phyloP scores from a whole-genome alignment of 2,113 vertebrate species.

The Trochalopteron elliotii region DNA sequence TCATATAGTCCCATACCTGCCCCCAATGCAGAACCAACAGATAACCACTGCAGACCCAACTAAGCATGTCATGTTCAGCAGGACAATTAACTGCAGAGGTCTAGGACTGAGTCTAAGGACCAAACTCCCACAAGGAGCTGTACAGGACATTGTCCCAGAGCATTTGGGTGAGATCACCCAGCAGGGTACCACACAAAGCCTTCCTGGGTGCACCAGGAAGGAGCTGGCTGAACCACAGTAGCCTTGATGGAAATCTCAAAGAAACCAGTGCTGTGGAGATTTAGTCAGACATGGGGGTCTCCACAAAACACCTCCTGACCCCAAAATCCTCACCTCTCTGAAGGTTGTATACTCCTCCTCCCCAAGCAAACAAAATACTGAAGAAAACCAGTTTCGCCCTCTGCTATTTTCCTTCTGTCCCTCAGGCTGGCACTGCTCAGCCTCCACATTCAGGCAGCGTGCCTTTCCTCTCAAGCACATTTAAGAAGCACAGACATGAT shows the following conservation, averaged over 20 bases:
- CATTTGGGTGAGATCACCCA: background rate
- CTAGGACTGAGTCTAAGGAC: background rate
- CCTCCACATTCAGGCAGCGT: conserved; percentile 2
- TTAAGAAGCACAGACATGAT: conserved; percentile 16
- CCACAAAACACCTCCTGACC: background rate
- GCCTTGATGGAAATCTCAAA: background rate
- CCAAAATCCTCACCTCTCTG: background rate
- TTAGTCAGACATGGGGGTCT: background rate
- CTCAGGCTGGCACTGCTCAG: conserved; percentile 30
- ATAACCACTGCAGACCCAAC: background rate
- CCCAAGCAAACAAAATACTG: background rate
- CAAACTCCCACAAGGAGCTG: background rate
- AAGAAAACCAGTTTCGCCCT: conserved; percentile 14
- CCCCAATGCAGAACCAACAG: rapidly evolving
- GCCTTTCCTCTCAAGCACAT: background rate
- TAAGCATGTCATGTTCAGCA: background rate
- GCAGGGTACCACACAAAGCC: rapidly evolving
- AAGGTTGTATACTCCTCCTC: background rate
- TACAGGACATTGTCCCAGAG: background rate
- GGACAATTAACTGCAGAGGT: background rate
- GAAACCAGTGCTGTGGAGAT: background rate
- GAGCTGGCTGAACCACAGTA: background rate
- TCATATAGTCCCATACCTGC: background rate
- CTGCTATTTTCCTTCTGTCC: conserved; percentile 15
- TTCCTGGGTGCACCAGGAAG: background rate